phyloP scores from a whole-genome alignment of 2,888 invertebrate species.

The Hypercompe scribonia region DNA sequence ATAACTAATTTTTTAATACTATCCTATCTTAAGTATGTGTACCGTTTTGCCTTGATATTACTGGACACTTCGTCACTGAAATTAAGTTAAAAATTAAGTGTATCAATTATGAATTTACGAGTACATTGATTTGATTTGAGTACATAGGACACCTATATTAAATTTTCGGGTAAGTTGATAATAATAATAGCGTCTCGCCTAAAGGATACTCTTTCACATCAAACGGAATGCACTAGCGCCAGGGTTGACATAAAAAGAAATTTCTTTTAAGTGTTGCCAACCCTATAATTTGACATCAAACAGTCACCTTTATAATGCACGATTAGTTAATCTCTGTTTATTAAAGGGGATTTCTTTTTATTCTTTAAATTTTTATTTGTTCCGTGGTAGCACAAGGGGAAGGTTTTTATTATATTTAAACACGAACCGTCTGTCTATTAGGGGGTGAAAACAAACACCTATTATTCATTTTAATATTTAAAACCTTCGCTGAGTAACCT shows the following conservation, averaged over 20 bases:
- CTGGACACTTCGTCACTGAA: background rate
- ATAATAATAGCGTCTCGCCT: conserved; percentile 73
- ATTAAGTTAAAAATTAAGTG: background rate
- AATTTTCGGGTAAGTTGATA: conserved; percentile 71
- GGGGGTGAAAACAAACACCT: conserved; percentile 9
- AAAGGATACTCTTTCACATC: conserved; percentile 77
- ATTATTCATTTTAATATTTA: background rate
- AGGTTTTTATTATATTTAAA: conserved; percentile 14
- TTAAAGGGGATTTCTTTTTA: conserved; percentile 18
- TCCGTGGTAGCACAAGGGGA: conserved; percentile 10
- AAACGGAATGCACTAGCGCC: conserved; percentile 76
- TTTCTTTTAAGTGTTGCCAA: background rate
- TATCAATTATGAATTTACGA: conserved; percentile 28
- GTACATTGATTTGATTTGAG: too few species aligned
- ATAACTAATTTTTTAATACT: background rate
- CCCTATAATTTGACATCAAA: conserved; percentile 11
- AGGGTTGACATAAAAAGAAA: conserved; percentile 59
- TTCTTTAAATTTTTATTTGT: conserved; percentile 19
- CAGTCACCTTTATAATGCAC: conserved; percentile 16
- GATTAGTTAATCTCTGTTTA: conserved; percentile 24
- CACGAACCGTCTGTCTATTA: conserved; percentile 11
- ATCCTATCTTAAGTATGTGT: background rate
- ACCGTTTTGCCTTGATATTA: background rate
- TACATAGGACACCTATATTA: conserved; percentile 60
- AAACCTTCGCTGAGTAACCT: background rate